phyloP scores from a whole-genome alignment of 1,140 invertebrate genomes.

The Lutraria rhynchaena region DNA sequence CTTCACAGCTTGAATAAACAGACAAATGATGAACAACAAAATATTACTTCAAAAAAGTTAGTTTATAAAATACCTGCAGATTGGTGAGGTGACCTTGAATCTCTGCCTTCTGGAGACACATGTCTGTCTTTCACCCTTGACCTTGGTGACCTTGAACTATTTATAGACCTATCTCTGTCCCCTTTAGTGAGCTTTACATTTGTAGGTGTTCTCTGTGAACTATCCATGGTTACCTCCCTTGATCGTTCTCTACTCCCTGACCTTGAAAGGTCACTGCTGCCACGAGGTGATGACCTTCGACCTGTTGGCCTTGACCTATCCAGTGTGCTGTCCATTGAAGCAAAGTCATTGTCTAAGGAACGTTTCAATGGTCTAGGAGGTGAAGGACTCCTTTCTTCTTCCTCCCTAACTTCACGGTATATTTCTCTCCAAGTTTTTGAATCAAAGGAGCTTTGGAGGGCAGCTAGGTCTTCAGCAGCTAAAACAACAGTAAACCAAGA shows the following conservation, averaged over 20 bases:
- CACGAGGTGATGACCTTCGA: slow-evolving; percentile 43
- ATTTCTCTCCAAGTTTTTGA: slow-evolving; percentile 48
- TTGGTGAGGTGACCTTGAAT: slow-evolving; percentile 35
- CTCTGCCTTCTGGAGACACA: slow-evolving; percentile 43
- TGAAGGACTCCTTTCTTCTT: slow-evolving; percentile 27
- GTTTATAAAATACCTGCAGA: too few relatives aligned
- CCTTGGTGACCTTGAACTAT: not conserved
- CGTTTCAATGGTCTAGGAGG: slow-evolving; percentile 27
- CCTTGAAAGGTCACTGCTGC: slow-evolving; percentile 40
- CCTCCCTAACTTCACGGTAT: slow-evolving; percentile 40
- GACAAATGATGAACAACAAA: too few relatives aligned
- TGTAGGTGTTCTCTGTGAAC: not conserved
- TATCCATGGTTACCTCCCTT: slow-evolving; percentile 9
- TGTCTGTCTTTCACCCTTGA: not conserved
- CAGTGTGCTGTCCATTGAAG: slow-evolving; percentile 14
- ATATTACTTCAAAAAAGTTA: too few relatives aligned
- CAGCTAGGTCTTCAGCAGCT: not conserved
- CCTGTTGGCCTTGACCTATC: slow-evolving; percentile 47
- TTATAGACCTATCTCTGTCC: slow-evolving; percentile 35
- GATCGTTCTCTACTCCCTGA: slow-evolving; percentile 28
- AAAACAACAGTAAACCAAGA: not conserved
- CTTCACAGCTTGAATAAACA: too few relatives aligned
- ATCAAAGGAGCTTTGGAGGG: slow-evolving; percentile 25
- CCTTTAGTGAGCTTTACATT: slow-evolving; percentile 4
- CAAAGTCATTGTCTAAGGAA: slow-evolving; percentile 36